phyloP scores from a whole-genome alignment of 2,888 invertebrate genomes.

The Melanostoma scalare region DNA sequence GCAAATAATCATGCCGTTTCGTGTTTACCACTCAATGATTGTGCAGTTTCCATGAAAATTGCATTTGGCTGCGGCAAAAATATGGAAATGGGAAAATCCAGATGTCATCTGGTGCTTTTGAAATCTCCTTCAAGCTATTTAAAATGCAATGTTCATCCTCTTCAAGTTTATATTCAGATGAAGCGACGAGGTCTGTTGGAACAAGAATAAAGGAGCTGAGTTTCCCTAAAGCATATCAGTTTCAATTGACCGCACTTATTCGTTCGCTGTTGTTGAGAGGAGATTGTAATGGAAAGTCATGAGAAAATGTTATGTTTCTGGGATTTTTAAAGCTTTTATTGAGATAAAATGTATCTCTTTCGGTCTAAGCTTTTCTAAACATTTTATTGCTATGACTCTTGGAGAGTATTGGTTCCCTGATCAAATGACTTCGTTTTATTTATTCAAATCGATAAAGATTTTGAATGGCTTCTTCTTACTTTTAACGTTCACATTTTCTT shows the following conservation, averaged over 20 bases:
- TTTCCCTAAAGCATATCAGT: constrained; percentile 30
- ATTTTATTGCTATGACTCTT: no score
- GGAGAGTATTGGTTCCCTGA: no score
- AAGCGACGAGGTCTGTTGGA: background rate
- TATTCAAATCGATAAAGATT: no score
- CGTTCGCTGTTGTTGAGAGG: background rate
- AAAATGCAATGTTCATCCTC: constrained; percentile 54
- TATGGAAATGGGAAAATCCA: constrained; percentile 48
- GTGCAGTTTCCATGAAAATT: constrained; percentile 44
- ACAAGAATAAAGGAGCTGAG: constrained; percentile 13
- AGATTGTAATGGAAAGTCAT: no score
- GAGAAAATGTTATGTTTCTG: no score
- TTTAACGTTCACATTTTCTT: no score
- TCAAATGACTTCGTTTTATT: no score
- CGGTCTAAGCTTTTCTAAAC: no score
- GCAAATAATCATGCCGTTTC: constrained; percentile 41
- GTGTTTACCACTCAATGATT: constrained; percentile 42
- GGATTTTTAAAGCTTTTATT: no score
- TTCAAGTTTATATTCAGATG: constrained; percentile 34
- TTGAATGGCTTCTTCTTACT: no score
- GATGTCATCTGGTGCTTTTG: constrained; percentile 25
- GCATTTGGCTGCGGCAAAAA: constrained; percentile 38
- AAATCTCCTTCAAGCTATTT: constrained; percentile 43
- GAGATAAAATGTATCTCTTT: no score
- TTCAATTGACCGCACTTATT: constrained; percentile 40